These are phyloP conservation scores for Mus spretus DNA, from an alignment of 2,797 vertebrate genomes.

Conservation along the genomic window DNA sequence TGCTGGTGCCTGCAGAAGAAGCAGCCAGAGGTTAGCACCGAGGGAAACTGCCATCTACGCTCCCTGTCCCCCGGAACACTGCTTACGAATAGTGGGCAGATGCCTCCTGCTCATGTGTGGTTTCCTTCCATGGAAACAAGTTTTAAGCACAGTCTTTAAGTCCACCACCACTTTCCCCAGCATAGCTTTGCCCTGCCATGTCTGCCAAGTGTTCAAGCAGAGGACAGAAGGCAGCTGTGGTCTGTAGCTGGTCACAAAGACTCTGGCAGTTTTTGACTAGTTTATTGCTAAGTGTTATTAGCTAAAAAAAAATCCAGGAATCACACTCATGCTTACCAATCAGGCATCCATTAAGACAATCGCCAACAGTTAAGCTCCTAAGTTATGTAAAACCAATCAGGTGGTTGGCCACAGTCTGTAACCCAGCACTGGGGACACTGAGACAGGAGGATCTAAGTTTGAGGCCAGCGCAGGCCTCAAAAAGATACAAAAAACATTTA, in stretches of 20 bases:
- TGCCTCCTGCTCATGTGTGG: background rate
- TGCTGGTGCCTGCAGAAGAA: constrained; percentile 87
- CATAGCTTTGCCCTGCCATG: background rate
- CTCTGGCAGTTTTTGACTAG: background rate
- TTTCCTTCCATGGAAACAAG: background rate
- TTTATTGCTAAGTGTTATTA: background rate
- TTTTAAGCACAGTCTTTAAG: background rate
- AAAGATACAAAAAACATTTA: background rate
- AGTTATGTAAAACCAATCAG: background rate
- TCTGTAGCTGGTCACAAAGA: background rate
- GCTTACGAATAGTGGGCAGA: accelerated
- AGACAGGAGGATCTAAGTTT: background rate
- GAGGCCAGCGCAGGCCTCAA: background rate
- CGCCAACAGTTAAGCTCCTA: background rate
- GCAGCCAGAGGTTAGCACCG: background rate
- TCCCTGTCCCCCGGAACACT: accelerated
- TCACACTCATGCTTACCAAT: too few relatives aligned
- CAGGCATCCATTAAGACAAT: background rate
- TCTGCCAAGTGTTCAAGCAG: background rate
- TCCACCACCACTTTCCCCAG: too few relatives aligned
- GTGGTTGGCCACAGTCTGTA: background rate
- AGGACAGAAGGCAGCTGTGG: background rate
- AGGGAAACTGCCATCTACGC: too few relatives aligned
- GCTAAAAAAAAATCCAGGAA: background rate
- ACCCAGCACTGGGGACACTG: background rate